Evolutionary conservation across 2,888 invertebrate species (phyloP).

Genomic region (Mechanitis messenoides): DNA sequence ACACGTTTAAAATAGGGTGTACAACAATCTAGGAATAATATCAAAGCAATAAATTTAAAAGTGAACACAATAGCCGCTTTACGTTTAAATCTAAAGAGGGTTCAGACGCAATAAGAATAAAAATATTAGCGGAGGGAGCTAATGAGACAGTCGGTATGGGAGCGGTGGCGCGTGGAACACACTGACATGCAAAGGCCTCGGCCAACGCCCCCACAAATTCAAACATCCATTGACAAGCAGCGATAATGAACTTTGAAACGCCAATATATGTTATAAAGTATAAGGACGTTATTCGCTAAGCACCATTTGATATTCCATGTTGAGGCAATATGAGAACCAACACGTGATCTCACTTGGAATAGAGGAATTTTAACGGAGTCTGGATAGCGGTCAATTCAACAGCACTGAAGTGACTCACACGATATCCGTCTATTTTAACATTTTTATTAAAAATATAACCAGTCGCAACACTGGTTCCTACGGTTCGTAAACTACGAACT

Average conservation of each 20-base stretch:
- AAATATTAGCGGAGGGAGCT: constrained; percentile 52
- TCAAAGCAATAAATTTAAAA: constrained; percentile 7
- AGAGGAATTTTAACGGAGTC: constrained; percentile 3
- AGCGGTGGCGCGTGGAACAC: constrained; percentile 37
- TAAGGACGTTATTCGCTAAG: constrained; percentile 3
- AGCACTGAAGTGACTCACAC: constrained; percentile 4
- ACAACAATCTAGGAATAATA: constrained; percentile 3
- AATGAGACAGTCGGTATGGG: constrained; percentile 55
- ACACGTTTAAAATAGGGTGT: neutral
- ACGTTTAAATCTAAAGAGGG: constrained; percentile 52
- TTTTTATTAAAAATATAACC: constrained; percentile 3
- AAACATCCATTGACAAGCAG: constrained; percentile 44
- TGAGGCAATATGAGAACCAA: neutral
- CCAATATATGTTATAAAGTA: neutral
- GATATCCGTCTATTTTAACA: constrained; percentile 1
- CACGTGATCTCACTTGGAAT: neutral
- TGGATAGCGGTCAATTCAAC: constrained; percentile 5
- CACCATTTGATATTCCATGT: neutral
- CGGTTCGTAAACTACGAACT: too few relatives aligned
- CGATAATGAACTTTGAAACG: constrained; percentile 49
- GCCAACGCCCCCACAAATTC: constrained; percentile 55
- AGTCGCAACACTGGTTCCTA: neutral
- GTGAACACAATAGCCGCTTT: constrained; percentile 43
- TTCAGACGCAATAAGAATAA: constrained; percentile 49
- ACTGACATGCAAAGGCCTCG: constrained; percentile 42